phyloP scores from a whole-genome alignment of 2,797 vertebrate genomes.

The Vespertilio murinus region DNA sequence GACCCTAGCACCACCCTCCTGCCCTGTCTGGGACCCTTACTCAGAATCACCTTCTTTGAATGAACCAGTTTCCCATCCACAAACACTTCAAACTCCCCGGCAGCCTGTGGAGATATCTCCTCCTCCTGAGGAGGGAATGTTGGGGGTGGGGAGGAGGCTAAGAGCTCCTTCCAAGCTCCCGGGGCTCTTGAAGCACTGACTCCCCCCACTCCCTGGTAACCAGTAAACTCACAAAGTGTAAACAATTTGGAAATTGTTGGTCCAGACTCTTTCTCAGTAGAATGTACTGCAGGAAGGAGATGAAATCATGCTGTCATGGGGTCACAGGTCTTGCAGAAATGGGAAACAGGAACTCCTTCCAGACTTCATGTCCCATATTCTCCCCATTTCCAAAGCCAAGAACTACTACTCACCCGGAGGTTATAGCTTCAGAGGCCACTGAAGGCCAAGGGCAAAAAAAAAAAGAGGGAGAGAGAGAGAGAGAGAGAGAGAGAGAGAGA shows the following conservation, averaged over 20 bases:
- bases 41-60: conserved; percentile 76
- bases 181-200: neutral
- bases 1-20: neutral
- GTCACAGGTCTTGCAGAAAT: neutral
- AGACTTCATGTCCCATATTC: neutral
- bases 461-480: neutral
- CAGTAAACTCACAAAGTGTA: conserved; percentile 69
- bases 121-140: conserved; percentile 51
- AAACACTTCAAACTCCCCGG: conserved; percentile 74
- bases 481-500: neutral
- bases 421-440: conserved; percentile 77
- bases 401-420: conserved; percentile 67
- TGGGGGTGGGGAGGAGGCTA: neutral
- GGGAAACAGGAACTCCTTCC: neutral
- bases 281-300: conserved; percentile 53
- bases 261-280: conserved; percentile 70
- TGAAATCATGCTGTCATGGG: neutral
- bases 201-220: neutral
- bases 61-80: conserved; percentile 67
- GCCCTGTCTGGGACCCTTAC: neutral
- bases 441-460: neutral
- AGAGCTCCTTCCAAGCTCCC: neutral
- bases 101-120: neutral
- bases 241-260: conserved; percentile 63
- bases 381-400: neutral